Evolutionary conservation across 2,113 vertebrate genomes (phyloP), one percentile per base, ranked within the genome.

Genomic region (Zootoca vivipara): DNA sequence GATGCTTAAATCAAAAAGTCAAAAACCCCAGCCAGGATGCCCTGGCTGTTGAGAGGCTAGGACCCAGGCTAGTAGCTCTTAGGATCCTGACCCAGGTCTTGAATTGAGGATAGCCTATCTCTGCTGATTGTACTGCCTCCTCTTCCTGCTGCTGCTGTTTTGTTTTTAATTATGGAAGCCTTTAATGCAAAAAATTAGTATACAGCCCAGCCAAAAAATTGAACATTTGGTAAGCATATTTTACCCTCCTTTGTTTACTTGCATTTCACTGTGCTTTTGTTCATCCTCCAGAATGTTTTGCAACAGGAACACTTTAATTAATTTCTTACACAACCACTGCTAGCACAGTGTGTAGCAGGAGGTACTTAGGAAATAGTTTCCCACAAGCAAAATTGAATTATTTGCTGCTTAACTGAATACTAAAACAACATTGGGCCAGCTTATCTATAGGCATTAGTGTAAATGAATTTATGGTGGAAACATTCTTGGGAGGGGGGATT

Each of bases 61-160:
- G 58, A 5, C 58, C 58, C 13, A 15, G 15, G 5, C 4, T 62
- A 18, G 58, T 62, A 62, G 18, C 58, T 20, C 18, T 62, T 62
- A 18, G 58, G 58, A 62, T 62, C 58, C 58, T 62, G 58, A 62
- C 58, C 18, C 13, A 62, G 58, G 58, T 62, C 58, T 62, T 62
- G 58, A 62, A 62, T 20, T 62, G 18, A 62, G 65, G 82, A 92
- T 95, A 85, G 78, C 77, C 83, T 85, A 93, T 92, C 85, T 77
- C 70, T 85, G 85, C 86, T 88, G 90, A 91, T 93, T 92, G 80
- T 73, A 89, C 91, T 35, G 4, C 73, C 18, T 62, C 18, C 18
- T 93, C 86, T 85, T 82, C 92, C 75, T 90, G 93, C 85, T 91
- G 81, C 83, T 94, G 91, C 86, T 91, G 89, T 2, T 33, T 62